These are phyloP conservation scores for Elegia similella DNA, from an alignment of 2,888 invertebrate species.

Conservation along the genomic window DNA sequence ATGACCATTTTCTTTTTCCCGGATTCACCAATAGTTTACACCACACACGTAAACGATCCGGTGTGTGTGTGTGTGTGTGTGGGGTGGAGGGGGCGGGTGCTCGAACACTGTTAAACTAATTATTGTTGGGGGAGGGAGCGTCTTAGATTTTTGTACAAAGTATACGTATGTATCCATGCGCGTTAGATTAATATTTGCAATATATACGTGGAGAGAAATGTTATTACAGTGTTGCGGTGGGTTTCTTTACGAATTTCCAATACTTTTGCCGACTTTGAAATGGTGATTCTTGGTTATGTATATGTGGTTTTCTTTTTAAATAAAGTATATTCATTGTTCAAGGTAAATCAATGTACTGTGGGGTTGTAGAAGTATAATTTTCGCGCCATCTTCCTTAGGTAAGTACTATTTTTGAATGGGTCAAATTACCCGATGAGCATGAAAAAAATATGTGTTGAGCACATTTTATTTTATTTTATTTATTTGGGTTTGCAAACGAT, in stretches of 20 bases:
- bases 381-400: too few relatives aligned
- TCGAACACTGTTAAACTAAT: constrained; percentile 65
- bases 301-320: background rate
- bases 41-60: constrained; percentile 36
- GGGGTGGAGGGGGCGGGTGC: constrained; percentile 35
- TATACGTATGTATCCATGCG: constrained; percentile 20
- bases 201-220: constrained; percentile 7
- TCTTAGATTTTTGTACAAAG: constrained; percentile 49
- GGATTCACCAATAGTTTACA: constrained; percentile 50
- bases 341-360: too few relatives aligned
- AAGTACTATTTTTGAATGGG: too few relatives aligned
- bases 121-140: constrained; percentile 35
- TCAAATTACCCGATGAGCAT: too few relatives aligned
- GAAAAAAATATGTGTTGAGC: too few relatives aligned
- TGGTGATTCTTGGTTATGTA: too few relatives aligned
- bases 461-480: too few relatives aligned
- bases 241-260: background rate
- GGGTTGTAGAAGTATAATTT: too few relatives aligned
- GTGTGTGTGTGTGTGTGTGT: constrained; percentile 34
- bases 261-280: background rate
- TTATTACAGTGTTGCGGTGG: background rate
- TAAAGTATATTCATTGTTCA: too few relatives aligned
- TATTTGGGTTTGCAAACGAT: too few relatives aligned
- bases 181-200: constrained; percentile 16
- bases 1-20: constrained; percentile 48